Percentiles rank a stretch among this genome's conserved stretches.
Conservation (phyloP, 2,888 invertebrate species). For the Podotricha telesiphe region DNA sequence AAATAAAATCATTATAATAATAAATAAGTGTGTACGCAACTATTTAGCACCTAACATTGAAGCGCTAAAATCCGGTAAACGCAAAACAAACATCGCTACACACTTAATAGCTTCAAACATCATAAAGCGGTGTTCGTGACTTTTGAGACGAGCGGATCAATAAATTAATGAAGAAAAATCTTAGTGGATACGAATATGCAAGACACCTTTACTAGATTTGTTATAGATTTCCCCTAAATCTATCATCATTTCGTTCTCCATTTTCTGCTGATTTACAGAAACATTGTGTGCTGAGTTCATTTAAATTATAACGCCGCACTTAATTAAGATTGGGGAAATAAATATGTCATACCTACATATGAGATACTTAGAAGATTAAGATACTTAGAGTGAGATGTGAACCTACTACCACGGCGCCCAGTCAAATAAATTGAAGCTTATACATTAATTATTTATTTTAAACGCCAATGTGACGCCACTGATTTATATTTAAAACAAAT, state of each 20-base stretch:
- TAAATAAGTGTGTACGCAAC: neutral
- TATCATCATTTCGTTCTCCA: no score
- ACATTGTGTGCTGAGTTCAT: no score
- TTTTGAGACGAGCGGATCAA: neutral
- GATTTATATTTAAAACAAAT: neutral
- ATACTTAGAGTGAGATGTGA: no score
- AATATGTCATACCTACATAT: no score
- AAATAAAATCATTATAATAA: conserved; percentile 2
- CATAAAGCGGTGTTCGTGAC: neutral
- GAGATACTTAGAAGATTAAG: no score
- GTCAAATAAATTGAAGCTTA: no score
- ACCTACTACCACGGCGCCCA: no score
- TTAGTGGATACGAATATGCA: neutral
- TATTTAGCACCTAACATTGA: conserved; percentile 7
- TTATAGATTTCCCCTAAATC: no score
- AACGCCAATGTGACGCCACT: neutral
- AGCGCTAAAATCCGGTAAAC: neutral
- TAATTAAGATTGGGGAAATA: no score
- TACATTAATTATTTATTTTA: no score
- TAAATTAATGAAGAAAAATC: neutral
- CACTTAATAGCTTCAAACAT: neutral
- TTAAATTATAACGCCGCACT: no score
- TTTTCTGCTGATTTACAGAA: no score
- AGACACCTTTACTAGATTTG: neutral
- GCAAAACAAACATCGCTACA: neutral